phyloP scores from a whole-genome alignment of 2,113 vertebrate genomes.

The Bagarius yarrelli region DNA sequence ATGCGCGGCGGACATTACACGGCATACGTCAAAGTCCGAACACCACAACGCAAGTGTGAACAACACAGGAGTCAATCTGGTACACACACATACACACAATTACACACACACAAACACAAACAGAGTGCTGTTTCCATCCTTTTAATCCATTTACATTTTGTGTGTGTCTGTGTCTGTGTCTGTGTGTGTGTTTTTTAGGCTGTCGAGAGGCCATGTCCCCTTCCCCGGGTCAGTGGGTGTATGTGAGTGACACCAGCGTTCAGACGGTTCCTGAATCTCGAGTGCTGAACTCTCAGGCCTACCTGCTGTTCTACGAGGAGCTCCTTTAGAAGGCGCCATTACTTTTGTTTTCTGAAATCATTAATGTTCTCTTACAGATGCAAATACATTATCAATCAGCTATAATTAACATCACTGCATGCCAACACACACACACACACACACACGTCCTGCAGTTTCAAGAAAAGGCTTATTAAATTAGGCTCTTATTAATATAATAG shows the following conservation, averaged over 20 bases:
- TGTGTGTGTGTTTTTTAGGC: constrained; percentile 68
- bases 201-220: constrained; percentile 75
- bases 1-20: constrained; percentile 95
- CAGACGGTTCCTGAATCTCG: constrained; percentile 91
- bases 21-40: constrained; percentile 90
- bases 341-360: background rate
- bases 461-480: background rate
- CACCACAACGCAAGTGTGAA: constrained; percentile 77
- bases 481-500: background rate
- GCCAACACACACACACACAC: too few species aligned
- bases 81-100: constrained; percentile 55
- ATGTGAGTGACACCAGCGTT: constrained; percentile 88
- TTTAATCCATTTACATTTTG: background rate
- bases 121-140: background rate
- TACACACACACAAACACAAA: background rate
- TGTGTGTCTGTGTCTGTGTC: constrained; percentile 9
- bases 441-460: background rate
- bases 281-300: constrained; percentile 94
- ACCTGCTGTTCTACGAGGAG: constrained; percentile 97
- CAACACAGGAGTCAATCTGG: constrained; percentile 79
- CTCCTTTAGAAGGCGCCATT: constrained; percentile 63
- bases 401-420: background rate
- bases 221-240: constrained; percentile 87
- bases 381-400: background rate
- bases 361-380: constrained; percentile 5